Evolutionary conservation across 2,888 invertebrate species (phyloP).

Genomic region (Aphidius colemani): DNA sequence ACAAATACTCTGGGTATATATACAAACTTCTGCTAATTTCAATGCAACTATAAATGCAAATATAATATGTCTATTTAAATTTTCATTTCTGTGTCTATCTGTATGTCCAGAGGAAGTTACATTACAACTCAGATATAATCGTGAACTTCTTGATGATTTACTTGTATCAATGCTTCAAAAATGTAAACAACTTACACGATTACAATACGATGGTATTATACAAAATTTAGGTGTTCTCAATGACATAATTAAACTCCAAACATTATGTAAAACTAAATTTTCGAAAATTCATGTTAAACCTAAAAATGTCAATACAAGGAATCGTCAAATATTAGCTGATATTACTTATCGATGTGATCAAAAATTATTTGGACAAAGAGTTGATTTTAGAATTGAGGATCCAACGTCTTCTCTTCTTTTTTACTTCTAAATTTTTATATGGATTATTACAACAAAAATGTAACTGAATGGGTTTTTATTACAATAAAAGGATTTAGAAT

Average conservation of each 20-base stretch:
- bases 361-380: conserved; percentile 51
- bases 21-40: conserved; percentile 7
- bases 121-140: conserved; percentile 60
- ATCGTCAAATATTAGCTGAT: conserved; percentile 50
- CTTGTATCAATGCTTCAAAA: conserved; percentile 56
- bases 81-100: neutral
- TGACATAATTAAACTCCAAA: conserved; percentile 55
- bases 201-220: conserved; percentile 61
- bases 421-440: conserved; percentile 33
- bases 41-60: neutral
- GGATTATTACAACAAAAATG: neutral
- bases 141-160: conserved; percentile 60
- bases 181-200: conserved; percentile 57
- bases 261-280: conserved; percentile 51
- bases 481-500: too few relatives aligned
- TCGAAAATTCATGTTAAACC: conserved; percentile 55
- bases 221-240: conserved; percentile 57
- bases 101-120: conserved; percentile 55
- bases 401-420: conserved; percentile 46
- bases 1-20: conserved; percentile 58
- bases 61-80: neutral
- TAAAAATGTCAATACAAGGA: conserved; percentile 50
- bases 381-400: conserved; percentile 57
- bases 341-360: conserved; percentile 51
- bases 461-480: too few relatives aligned